Evolutionary conservation across 2,113 vertebrate species (phyloP).

Genomic region (Protobothrops mucrosquamatus): DNA sequence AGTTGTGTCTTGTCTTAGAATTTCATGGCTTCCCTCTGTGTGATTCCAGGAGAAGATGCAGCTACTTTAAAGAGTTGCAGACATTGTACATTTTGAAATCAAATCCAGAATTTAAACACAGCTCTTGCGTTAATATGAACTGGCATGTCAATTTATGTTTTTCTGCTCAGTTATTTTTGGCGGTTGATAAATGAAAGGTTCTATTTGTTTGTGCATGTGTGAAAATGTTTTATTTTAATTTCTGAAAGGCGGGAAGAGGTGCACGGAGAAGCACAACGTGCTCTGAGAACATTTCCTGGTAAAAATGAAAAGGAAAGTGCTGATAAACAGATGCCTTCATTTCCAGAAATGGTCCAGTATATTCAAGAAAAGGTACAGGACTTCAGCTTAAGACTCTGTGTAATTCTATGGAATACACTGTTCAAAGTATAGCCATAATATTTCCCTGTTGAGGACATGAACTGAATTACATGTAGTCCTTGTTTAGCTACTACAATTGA

Average conservation of each 20-base stretch:
- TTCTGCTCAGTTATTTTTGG: neutral
- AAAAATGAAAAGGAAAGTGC: conserved; percentile 82
- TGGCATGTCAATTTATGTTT: neutral
- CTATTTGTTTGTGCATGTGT: neutral
- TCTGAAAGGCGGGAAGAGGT: conserved; percentile 89
- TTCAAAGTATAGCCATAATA: neutral
- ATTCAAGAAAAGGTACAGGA: conserved; percentile 89
- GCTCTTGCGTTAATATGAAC: neutral
- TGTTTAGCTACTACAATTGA: neutral
- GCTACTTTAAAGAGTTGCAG: neutral
- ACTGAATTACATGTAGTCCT: neutral
- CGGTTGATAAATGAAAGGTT: neutral
- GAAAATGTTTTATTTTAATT: conserved; percentile 39
- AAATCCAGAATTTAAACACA: neutral
- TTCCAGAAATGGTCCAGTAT: conserved; percentile 95
- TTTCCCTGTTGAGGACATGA: neutral
- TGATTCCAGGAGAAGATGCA: neutral
- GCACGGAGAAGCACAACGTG: conserved; percentile 85
- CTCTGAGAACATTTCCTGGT: conserved; percentile 78
- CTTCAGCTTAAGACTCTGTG: conserved; percentile 2
- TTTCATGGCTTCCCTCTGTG: neutral
- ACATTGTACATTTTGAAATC: neutral
- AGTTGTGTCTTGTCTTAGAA: neutral
- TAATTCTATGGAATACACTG: neutral
- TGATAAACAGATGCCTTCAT: conserved; percentile 87